Percentiles rank a stretch among this genome's conserved stretches.
Evolutionary conservation across 1,140 invertebrate species (phyloP).

Genomic region (Parapsyche elsis): DNA sequence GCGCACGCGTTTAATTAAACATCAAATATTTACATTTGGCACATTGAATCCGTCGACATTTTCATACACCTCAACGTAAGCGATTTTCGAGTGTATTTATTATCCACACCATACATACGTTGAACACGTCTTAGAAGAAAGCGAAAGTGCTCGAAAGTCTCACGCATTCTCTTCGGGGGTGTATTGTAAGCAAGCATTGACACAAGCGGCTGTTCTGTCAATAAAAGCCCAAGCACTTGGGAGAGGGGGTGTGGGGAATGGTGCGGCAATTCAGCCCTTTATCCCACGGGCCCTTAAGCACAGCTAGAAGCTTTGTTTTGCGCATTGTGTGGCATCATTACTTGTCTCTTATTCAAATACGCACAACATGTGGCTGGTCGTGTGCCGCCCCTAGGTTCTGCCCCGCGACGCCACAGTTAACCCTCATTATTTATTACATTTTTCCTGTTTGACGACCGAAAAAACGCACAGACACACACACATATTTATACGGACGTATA

Average conservation of each 20-base stretch:
- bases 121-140: background rate
- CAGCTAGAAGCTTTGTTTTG: slow-evolving; percentile 44
- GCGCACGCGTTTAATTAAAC: background rate
- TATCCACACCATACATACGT: background rate
- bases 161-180: background rate
- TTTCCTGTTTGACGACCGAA: slow-evolving; percentile 53
- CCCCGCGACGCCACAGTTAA: slow-evolving; percentile 28
- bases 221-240: background rate
- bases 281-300: slow-evolving; percentile 37
- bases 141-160: background rate
- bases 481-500: background rate
- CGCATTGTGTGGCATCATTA: slow-evolving; percentile 51
- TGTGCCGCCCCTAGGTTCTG: background rate
- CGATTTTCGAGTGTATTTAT: background rate
- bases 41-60: slow-evolving; percentile 12
- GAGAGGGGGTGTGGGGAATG: background rate
- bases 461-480: slow-evolving; percentile 27
- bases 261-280: background rate
- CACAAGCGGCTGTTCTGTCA: slow-evolving; percentile 41
- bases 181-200: slow-evolving; percentile 32
- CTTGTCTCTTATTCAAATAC: slow-evolving; percentile 51
- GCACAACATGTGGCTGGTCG: slow-evolving; percentile 46
- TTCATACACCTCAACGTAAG: background rate
- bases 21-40: slow-evolving; percentile 17
- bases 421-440: slow-evolving; percentile 56